phyloP scores from a whole-genome alignment of 2,113 vertebrate species.

The Rhinopomastus cyanomelas region DNA sequence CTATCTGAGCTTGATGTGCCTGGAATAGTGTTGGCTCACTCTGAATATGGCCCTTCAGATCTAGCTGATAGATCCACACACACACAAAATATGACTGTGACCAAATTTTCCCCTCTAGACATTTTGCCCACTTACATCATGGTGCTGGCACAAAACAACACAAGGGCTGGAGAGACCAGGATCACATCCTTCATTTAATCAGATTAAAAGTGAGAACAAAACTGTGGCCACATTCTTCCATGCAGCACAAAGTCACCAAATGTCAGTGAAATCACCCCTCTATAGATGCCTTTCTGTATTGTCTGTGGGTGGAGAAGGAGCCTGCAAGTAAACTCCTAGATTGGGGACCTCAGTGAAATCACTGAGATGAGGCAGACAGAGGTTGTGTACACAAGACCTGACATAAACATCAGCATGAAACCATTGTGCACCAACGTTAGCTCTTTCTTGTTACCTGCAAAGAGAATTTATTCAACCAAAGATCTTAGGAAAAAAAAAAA shows the following conservation, averaged over 20 bases:
- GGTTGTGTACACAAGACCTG: not conserved
- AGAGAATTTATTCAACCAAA: not conserved
- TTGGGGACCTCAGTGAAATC: not conserved
- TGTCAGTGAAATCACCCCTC: not conserved
- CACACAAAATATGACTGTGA: not conserved
- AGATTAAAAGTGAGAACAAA: not conserved
- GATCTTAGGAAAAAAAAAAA: not conserved
- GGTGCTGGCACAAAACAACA: not conserved
- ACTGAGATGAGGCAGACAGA: not conserved
- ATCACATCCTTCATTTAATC: not conserved
- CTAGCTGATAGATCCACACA: not conserved
- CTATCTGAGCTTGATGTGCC: not conserved
- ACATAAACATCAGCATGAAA: not conserved
- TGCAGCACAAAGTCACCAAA: not conserved
- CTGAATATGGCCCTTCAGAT: fast-evolving
- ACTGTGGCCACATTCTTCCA: not conserved
- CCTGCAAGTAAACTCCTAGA: not conserved
- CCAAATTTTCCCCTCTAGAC: not conserved
- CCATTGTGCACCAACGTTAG: not conserved
- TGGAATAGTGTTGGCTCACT: not conserved
- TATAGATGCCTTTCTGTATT: fast-evolving
- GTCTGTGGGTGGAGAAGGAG: not conserved
- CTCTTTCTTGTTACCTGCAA: not conserved
- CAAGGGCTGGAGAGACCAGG: not conserved
- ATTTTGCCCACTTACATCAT: not conserved